These are phyloP conservation scores for Euwallacea fornicatus DNA, from an alignment of 1,140 invertebrate species.

Conservation along the genomic window DNA sequence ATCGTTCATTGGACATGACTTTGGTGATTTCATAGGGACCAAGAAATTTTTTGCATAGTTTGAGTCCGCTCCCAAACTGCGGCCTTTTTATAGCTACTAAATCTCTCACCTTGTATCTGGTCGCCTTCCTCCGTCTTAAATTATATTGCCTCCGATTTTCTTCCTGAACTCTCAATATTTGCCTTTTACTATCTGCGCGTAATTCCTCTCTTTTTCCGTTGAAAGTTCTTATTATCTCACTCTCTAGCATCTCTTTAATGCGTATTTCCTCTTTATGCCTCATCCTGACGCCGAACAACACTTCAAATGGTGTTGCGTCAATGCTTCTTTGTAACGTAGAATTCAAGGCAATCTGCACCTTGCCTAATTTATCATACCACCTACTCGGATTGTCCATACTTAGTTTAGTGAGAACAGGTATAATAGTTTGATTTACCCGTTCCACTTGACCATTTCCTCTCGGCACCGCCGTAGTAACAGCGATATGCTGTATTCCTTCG, in stretches of 20 bases:
- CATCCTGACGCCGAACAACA: constrained; percentile 45
- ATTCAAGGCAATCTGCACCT: constrained; percentile 48
- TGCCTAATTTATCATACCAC: constrained; percentile 48
- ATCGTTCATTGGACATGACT: background rate
- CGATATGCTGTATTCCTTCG: constrained; percentile 42
- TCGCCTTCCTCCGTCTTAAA: background rate
- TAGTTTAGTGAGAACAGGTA: too few species aligned
- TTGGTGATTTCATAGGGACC: background rate
- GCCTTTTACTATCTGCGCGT: background rate
- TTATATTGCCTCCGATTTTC: background rate
- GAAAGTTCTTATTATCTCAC: constrained; percentile 40
- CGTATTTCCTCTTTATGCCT: constrained; percentile 16
- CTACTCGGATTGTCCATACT: background rate
- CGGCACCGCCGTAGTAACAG: constrained; percentile 8
- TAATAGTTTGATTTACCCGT: too few species aligned
- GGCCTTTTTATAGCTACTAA: constrained; percentile 28
- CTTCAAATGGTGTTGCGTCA: constrained; percentile 46
- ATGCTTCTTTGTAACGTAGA: constrained; percentile 48
- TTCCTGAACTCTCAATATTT: background rate
- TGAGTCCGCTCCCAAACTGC: background rate
- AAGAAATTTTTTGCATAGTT: background rate
- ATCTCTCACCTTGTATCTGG: constrained; percentile 21
- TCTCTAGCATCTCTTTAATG: constrained; percentile 13
- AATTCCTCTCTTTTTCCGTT: constrained; percentile 41
- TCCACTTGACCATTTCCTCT: too few species aligned